phyloP scores from a whole-genome alignment of 64 coral and sea anemone species.

The Platygyra sinensis region DNA sequence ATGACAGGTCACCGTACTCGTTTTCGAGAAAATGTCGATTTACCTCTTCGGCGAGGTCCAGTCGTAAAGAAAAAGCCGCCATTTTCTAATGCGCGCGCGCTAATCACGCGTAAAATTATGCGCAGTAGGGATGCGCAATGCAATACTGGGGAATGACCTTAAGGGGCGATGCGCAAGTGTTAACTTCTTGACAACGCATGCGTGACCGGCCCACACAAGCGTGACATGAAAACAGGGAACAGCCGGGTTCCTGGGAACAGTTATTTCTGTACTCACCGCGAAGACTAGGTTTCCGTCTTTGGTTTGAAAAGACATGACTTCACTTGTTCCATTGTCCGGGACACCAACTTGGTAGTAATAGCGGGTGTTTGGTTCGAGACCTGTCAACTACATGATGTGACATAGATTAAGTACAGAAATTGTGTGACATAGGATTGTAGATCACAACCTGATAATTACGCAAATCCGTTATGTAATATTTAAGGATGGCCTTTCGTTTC shows the following conservation, averaged over 20 bases:
- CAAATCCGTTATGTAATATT: not conserved
- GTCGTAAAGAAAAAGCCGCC: too few relatives aligned
- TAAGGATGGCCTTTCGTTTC: not conserved
- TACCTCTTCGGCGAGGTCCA: too few relatives aligned
- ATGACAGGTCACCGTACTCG: too few relatives aligned
- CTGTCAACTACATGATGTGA: slow-evolving; percentile 60
- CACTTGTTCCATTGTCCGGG: slow-evolving; percentile 31
- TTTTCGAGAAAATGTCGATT: too few relatives aligned
- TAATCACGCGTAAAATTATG: too few relatives aligned
- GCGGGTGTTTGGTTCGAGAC: slow-evolving; percentile 49
- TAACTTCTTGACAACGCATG: not conserved
- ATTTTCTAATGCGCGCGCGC: too few relatives aligned
- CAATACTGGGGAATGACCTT: too few relatives aligned
- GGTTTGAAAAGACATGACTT: slow-evolving; percentile 70
- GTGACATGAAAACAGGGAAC: not conserved
- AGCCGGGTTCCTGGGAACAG: too few relatives aligned
- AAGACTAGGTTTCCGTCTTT: slow-evolving; percentile 72
- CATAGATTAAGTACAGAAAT: not conserved
- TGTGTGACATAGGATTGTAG: not conserved
- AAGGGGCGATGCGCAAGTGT: too few relatives aligned
- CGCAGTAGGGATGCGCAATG: too few relatives aligned
- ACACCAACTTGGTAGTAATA: slow-evolving; percentile 86
- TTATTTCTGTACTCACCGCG: slow-evolving; percentile 63
- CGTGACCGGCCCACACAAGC: not conserved
- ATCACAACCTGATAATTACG: not conserved